Conservation (phyloP, 1,140 invertebrate genomes). For the Rhyzopertha dominica region DNA sequence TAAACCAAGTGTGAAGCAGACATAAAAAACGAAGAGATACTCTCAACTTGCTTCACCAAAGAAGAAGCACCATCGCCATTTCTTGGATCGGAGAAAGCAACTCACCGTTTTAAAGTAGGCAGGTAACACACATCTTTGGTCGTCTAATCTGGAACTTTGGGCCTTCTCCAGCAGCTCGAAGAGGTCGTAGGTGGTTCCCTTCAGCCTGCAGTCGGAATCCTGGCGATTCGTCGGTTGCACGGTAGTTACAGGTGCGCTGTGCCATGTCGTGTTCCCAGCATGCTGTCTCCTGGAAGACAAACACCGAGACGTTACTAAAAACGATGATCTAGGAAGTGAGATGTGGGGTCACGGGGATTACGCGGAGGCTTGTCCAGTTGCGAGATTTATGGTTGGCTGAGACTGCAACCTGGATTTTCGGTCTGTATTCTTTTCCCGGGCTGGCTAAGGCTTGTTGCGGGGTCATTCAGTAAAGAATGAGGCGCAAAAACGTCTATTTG, state of each 20-base stretch:
- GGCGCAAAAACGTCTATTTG: too few species aligned
- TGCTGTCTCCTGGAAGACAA: constrained; percentile 49
- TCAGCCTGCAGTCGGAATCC: constrained; percentile 49
- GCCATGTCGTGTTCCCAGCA: constrained; percentile 47
- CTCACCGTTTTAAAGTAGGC: constrained; percentile 80
- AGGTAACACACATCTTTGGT: constrained; percentile 89
- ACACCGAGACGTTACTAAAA: constrained; percentile 1
- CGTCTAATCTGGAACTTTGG: constrained; percentile 87
- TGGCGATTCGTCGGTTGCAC: constrained; percentile 39
- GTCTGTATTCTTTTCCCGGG: too few species aligned
- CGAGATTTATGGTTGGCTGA: too few species aligned
- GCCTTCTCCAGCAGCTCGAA: constrained; percentile 87
- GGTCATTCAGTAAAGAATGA: too few species aligned
- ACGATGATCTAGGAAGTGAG: too few species aligned
- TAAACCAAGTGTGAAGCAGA: too few species aligned
- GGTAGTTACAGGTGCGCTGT: constrained; percentile 42
- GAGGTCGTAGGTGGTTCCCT: constrained; percentile 72
- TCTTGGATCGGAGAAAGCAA: too few species aligned
- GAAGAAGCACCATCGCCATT: too few species aligned
- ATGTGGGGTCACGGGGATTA: background rate
- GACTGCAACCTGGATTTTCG: too few species aligned
- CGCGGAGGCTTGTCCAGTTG: background rate
- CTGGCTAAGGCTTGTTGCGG: too few species aligned
- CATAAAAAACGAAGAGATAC: too few species aligned
- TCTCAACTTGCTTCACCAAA: too few species aligned